Base-by-base conservation (phyloP, 2,113 vertebrate genomes). In the Oxyura jamaicensis region DNA sequence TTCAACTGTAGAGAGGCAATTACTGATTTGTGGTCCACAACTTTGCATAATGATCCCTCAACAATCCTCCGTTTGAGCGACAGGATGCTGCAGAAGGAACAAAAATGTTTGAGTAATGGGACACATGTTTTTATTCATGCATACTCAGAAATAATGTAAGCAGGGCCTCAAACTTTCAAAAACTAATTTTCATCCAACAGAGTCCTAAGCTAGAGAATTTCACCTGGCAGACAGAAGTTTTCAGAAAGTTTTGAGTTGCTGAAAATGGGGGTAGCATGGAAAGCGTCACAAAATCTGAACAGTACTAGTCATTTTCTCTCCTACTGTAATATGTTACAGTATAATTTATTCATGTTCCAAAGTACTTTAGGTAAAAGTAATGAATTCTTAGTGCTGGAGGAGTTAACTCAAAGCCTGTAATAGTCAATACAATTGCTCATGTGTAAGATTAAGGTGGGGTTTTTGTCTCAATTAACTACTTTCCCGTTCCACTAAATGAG, bases 271-370 rank as follows among this genome's bases (percentile, higher is more conserved):
- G 55, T 82, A 92, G 88, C 69, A 94, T 73, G 62, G 83, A 73
- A 96, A 94, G 90, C 79, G 62, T 91, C 95, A 95, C 73, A 78
- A 29, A 86, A 69, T 60, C 79, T 90, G 79, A 94, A 73, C 42
- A 62, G 85, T 26, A 63, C 65, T 50, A 93, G 77, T 95, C 90
- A 82, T 84, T 91, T 94, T 96, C 77, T 90, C 58, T 88, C 63
- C 90, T 56, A 26, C 95, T 82, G 31, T 86, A 91, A 86, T 91
- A 68, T 46, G 73, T 75, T 91, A 60, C 53, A 2, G 2, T 82
- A 88, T 96, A 88, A 95, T 94, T 96, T 96, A 96, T 96, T 95
- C 86, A 92, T 94, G 60, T 89, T 90, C 58, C 58, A 86, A 93
- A 90, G 77, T 76, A 73, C 55, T 58, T 86, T 79, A 78, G 48